phyloP scores from a whole-genome alignment of 2,113 vertebrate species.

The Propithecus coquereli region DNA sequence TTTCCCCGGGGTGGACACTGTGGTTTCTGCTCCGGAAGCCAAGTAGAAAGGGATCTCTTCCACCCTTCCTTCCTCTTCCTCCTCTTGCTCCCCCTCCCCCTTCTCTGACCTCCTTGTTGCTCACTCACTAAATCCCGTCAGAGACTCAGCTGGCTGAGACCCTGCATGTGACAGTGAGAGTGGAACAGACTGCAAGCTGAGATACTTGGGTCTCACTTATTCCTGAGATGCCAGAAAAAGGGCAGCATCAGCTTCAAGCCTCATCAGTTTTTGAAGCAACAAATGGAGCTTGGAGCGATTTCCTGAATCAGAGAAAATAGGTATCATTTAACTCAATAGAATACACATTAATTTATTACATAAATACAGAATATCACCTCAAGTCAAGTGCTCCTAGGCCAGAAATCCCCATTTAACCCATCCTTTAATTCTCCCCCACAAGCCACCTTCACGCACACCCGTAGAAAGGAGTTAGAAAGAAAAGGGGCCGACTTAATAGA shows the following conservation, averaged over 20 bases:
- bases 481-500: neutral
- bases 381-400: neutral
- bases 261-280: neutral
- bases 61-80: neutral
- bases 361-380: neutral
- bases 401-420: neutral
- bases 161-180: neutral
- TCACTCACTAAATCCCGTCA: neutral
- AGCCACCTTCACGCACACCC: rapidly evolving
- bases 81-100: neutral
- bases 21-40: slow-evolving; percentile 12
- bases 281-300: neutral
- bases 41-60: neutral
- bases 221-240: neutral
- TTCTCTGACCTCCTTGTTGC: neutral
- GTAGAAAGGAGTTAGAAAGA: neutral
- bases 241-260: neutral
- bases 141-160: neutral
- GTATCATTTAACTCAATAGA: neutral
- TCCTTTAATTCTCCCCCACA: neutral
- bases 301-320: slow-evolving; percentile 9
- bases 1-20: neutral
- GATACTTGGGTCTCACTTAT: neutral
- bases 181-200: neutral
- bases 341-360: neutral